Evolutionary conservation across 2,888 invertebrate genomes (phyloP), one percentile per base, ranked within the genome.

Genomic region (Tinea semifulvella): DNA sequence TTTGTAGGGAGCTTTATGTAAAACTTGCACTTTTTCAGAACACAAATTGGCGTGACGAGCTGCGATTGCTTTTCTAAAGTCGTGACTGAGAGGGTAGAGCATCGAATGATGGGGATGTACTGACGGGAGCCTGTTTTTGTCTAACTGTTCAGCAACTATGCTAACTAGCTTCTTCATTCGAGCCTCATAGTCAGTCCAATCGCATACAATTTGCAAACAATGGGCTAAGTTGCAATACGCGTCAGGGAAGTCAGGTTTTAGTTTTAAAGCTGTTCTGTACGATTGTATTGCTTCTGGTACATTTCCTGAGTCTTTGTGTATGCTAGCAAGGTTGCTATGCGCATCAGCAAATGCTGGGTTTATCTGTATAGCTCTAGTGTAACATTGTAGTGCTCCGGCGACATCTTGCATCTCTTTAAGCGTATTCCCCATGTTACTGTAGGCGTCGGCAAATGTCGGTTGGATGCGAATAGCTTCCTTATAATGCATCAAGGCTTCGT

Each of bases 41-140:
- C 99, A 99, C 31, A 99, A 84, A 65, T 96, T 96, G 6, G 99
- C 99, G 68, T 99, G 99, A 46, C 97, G 86, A 2, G 95, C 94
- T 8, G 99, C 98, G 54, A 98, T 99, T 3, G 95, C 94, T 73
- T 96, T 96, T 46, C 99, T 88, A 65, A 92, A 96, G 19, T 94
- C 94, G 63, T 98, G 98, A 1, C 94, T 91, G 51, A 99, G 83
- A 1, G 99, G 99, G 79, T 99, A 99, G 44, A 99, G 84, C 99
- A 99, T 99, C 40, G 97, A 98, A 81, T 99, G 99, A 77, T 99
- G 99, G 0, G 99, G 99, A 83, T 99, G 99, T 2, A 99, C 98
- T 0, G 98, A 98, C 0, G 99, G 99, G 44, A 99, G 81, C 50
- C 98, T 87, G 66, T 98, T 98, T 76, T 98, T 97, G 36, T 96